These are phyloP conservation scores for Nothura maculosa DNA, from an alignment of 2,797 vertebrate species.

Conservation along the genomic window DNA sequence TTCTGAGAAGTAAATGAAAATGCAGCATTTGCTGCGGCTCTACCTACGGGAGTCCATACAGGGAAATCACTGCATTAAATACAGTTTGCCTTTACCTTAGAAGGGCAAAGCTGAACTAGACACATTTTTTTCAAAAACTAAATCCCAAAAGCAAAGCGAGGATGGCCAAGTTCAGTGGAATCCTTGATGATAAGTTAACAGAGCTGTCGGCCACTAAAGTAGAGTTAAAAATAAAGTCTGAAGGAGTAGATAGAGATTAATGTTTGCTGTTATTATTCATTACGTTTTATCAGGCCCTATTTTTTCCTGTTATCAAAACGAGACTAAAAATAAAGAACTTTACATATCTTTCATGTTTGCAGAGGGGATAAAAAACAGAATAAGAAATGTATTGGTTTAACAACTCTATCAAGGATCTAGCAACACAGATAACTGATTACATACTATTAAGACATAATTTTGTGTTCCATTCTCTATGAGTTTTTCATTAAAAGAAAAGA, in stretches of 20 bases:
- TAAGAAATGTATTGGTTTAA: not conserved
- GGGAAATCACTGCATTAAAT: not conserved
- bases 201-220: not conserved
- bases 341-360: constrained; percentile 31
- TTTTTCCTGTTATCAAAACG: constrained; percentile 43
- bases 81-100: not conserved
- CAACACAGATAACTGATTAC: not conserved
- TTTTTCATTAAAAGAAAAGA: constrained; percentile 37
- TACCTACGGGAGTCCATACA: not conserved
- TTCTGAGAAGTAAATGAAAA: constrained; percentile 26
- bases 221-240: constrained; percentile 22
- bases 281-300: constrained; percentile 28
- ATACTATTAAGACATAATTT: not conserved
- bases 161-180: constrained; percentile 12
- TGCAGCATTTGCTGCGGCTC: not conserved
- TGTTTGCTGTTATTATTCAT: not conserved
- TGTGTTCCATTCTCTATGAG: not conserved
- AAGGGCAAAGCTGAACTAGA: not conserved
- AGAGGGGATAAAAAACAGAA: not conserved
- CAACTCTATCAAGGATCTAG: not conserved
- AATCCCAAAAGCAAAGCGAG: not conserved
- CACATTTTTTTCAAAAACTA: not conserved
- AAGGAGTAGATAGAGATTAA: constrained; percentile 4
- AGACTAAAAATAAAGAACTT: constrained; percentile 62
- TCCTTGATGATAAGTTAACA: not conserved